These are phyloP conservation scores for Pachycephus smyrnensis DNA, from an alignment of 2,888 invertebrate species.

Conservation along the genomic window DNA sequence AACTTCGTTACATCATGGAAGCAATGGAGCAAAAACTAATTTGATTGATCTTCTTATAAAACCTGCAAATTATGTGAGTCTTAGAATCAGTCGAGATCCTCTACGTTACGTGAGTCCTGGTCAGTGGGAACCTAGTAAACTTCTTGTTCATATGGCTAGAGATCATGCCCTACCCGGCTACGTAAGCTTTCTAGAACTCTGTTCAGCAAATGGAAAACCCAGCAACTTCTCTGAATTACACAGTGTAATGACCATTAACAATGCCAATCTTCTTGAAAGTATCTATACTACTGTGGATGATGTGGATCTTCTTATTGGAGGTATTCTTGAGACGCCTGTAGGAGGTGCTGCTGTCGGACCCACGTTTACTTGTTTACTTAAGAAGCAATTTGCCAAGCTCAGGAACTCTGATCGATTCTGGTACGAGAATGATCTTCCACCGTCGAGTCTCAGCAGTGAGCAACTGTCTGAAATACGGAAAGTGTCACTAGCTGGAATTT, in stretches of 20 bases:
- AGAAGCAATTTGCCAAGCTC: slow-evolving; percentile 83
- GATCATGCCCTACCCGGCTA: slow-evolving; percentile 88
- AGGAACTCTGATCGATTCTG: slow-evolving; percentile 93
- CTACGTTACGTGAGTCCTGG: slow-evolving; percentile 68
- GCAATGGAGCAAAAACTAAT: slow-evolving; percentile 68
- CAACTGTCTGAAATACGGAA: slow-evolving; percentile 86
- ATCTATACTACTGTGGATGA: slow-evolving; percentile 76
- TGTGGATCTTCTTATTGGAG: slow-evolving; percentile 87
- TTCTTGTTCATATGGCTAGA: slow-evolving; percentile 75
- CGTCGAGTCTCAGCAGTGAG: slow-evolving; percentile 81
- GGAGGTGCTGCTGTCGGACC: slow-evolving; percentile 88
- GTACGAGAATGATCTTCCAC: slow-evolving; percentile 95
- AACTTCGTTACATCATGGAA: slow-evolving; percentile 80
- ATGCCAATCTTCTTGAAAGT: slow-evolving; percentile 42
- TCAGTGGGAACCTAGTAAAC: slow-evolving; percentile 53
- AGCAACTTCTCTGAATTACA: slow-evolving; percentile 49
- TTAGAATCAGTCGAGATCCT: slow-evolving; percentile 65
- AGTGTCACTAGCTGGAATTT: slow-evolving; percentile 81
- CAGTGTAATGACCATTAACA: slow-evolving; percentile 40
- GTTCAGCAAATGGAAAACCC: slow-evolving; percentile 37
- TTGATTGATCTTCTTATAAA: slow-evolving; percentile 74
- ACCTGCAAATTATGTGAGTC: slow-evolving; percentile 74
- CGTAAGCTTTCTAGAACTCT: slow-evolving; percentile 75
- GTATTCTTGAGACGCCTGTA: slow-evolving; percentile 82
- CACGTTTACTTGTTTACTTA: slow-evolving; percentile 88